These are phyloP conservation scores for Egretta garzetta DNA, from an alignment of 2,113 vertebrate genomes.

Conservation along the genomic window DNA sequence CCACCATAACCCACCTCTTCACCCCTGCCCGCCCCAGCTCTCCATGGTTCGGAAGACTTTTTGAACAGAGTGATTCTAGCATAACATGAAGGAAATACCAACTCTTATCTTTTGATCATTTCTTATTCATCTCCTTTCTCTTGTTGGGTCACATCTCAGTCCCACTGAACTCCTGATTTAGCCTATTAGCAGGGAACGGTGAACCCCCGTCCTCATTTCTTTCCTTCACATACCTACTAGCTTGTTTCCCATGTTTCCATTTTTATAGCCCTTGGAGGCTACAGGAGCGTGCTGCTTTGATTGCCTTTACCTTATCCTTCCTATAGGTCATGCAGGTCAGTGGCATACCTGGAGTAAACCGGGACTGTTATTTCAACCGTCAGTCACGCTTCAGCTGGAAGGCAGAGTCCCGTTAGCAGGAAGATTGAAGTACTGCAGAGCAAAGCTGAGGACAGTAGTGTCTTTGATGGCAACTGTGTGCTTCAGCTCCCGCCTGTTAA, in stretches of 20 bases:
- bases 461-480: neutral
- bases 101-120: neutral
- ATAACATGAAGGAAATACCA: slow-evolving; percentile 28
- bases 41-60: neutral
- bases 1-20: neutral
- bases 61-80: slow-evolving; percentile 13
- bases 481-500: neutral
- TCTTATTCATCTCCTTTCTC: slow-evolving; percentile 9
- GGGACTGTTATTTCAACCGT: neutral
- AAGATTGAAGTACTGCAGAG: neutral
- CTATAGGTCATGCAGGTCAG: neutral
- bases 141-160: slow-evolving; percentile 12
- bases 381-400: neutral
- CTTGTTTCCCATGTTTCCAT: neutral
- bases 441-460: neutral
- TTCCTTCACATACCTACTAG: neutral
- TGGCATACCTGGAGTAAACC: slow-evolving; percentile 26
- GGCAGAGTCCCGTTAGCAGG: neutral
- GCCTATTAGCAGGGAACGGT: neutral
- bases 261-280: neutral
- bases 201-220: neutral
- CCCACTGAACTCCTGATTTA: slow-evolving; percentile 3
- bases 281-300: neutral
- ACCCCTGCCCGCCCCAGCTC: neutral
- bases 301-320: neutral